Evolutionary conservation across 2,888 invertebrate species (phyloP), one percentile per base, ranked within the genome.

Genomic region (Lomographa bimaculata): DNA sequence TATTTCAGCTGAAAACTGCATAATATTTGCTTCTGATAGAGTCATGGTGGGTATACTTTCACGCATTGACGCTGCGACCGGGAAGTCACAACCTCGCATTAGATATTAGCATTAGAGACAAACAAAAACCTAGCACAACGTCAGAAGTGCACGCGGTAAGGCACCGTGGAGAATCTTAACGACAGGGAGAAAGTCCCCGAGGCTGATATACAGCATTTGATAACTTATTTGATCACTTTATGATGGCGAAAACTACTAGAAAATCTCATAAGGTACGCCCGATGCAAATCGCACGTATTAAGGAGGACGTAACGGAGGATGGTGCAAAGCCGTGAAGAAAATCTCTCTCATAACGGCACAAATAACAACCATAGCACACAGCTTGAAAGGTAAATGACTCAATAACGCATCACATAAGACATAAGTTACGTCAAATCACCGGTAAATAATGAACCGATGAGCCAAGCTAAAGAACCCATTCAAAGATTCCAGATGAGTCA

Each of bases 211-310:
- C 60, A 54, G 61, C 68, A 57, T 74, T 71, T 85, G 82, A 83
- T 83, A 78, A 83, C 77, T 80, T 77, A 79, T 85, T 83, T 85
- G 86, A 86, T 85, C 80, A 86, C 84, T 82, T 86, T 87, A 86
- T 86, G 83, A 87, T 86, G 76, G 82, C 74, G 79, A 79, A 81
- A 78, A 82, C 69, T 72, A 72, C 71, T 58, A 73, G 75, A 77
- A 78, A 81, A 81, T 74, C 77, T 75, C 78, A 77, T 83, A 82
- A 79, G 73, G 77, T 64, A 68, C 74, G 62, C 60, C 54, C 60
- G 68, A 80, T 80, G 84, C 82, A 85, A 84, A 85, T 85, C 69
- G 67, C 54, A 47, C 51, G 69, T 71, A 72, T 76, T 73, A 75
- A 73, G 58, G 69, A 61, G 63, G 52, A 65, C 56, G 64, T 78